phyloP scores from a whole-genome alignment of 1,140 invertebrate genomes.

The Phortica variegata region DNA sequence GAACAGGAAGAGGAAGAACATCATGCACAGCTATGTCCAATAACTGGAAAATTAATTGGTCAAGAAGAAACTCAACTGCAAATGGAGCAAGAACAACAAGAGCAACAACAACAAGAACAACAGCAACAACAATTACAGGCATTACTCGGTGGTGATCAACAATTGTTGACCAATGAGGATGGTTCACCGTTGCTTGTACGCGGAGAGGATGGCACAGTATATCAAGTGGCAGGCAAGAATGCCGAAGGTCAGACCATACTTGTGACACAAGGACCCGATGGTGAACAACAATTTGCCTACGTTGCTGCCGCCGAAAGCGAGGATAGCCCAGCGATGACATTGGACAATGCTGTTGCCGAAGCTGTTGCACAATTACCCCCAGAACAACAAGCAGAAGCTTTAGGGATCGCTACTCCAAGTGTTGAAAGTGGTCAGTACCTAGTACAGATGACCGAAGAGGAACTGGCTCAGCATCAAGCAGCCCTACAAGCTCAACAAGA shows the following conservation, averaged over 20 bases:
- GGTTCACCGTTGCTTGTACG: constrained; percentile 64
- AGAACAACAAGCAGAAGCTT: constrained; percentile 38
- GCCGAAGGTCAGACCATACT: constrained; percentile 73
- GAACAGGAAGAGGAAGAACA: constrained; percentile 37
- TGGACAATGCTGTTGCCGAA: constrained; percentile 66
- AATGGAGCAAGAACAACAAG: constrained; percentile 49
- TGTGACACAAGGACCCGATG: constrained; percentile 68
- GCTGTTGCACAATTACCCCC: constrained; percentile 54
- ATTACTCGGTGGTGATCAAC: constrained; percentile 40
- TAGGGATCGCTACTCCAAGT: constrained; percentile 59
- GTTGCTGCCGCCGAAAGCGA: constrained; percentile 67
- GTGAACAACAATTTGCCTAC: constrained; percentile 70
- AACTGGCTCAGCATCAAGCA: constrained; percentile 59
- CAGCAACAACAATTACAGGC: constrained; percentile 39
- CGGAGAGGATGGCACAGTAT: constrained; percentile 65
- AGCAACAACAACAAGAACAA: constrained; percentile 43
- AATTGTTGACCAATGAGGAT: constrained; percentile 53
- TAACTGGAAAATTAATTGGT: constrained; percentile 47
- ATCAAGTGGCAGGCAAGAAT: constrained; percentile 72
- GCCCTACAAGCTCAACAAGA: constrained; percentile 28
- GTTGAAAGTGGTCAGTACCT: constrained; percentile 59
- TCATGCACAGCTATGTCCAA: constrained; percentile 46
- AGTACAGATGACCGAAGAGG: constrained; percentile 61
- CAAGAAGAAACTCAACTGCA: constrained; percentile 49
- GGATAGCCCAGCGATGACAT: constrained; percentile 64